Conservation (phyloP, 2,797 vertebrate species). For the Tokudaia tokunoshimensis region DNA sequence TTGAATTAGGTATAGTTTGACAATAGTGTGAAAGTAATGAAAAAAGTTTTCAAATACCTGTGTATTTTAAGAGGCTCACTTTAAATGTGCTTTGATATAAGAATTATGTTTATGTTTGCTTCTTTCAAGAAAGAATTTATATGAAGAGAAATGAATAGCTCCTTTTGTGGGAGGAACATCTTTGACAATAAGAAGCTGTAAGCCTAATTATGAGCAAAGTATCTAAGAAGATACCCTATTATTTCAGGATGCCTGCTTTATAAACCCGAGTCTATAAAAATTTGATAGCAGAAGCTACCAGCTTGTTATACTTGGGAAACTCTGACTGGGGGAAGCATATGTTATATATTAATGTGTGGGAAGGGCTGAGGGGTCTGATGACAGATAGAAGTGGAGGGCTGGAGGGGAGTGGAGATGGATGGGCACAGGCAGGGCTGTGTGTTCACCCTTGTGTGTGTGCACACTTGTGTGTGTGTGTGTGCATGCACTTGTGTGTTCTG, state of each 20-base stretch:
- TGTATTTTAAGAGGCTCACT: not conserved
- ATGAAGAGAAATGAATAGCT: slow-evolving; percentile 12
- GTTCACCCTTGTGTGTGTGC: not conserved
- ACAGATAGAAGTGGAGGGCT: not conserved
- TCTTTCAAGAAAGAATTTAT: slow-evolving; percentile 35
- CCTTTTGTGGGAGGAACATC: not conserved
- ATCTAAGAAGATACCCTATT: slow-evolving; percentile 18
- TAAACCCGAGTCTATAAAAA: slow-evolving; percentile 41
- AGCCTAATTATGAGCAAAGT: slow-evolving; percentile 32
- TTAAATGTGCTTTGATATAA: slow-evolving; percentile 9
- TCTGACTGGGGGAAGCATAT: slow-evolving; percentile 14
- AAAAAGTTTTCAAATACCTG: not conserved
- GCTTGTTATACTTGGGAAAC: slow-evolving; percentile 41
- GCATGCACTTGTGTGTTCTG: not conserved
- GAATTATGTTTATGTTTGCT: slow-evolving; percentile 38
- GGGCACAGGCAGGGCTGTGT: not conserved
- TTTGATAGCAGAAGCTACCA: slow-evolving; percentile 44
- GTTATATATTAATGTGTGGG: not conserved
- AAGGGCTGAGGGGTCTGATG: slow-evolving; percentile 52
- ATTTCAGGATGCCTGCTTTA: slow-evolving; percentile 25
- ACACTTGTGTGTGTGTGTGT: not conserved
- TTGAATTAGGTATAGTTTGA: slow-evolving; percentile 34
- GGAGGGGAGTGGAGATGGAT: not conserved
- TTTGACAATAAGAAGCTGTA: not conserved
- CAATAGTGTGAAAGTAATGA: not conserved